phyloP scores from a whole-genome alignment of 2,888 invertebrate genomes.

The Lasioglossum pauxillum region DNA sequence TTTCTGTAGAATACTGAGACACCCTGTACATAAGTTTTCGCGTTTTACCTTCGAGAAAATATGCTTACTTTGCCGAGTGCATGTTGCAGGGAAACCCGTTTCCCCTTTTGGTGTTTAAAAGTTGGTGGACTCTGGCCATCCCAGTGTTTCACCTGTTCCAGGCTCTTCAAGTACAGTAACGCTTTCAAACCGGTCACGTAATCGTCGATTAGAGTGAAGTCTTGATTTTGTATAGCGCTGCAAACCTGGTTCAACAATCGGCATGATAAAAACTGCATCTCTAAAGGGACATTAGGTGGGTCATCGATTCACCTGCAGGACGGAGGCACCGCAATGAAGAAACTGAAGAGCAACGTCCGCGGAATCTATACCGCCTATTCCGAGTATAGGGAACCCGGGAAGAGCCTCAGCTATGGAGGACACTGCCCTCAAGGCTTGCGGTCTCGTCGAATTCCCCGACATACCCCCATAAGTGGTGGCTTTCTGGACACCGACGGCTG shows the following conservation, averaged over 20 bases:
- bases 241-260: constrained; percentile 88
- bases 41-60: neutral
- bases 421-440: constrained; percentile 96
- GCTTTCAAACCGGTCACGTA: constrained; percentile 96
- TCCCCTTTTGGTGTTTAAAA: constrained; percentile 96
- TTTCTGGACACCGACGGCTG: constrained; percentile 92
- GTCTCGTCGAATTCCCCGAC: constrained; percentile 96
- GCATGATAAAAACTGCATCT: neutral
- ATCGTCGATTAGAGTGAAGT: constrained; percentile 98
- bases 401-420: constrained; percentile 93
- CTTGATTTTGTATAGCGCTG: constrained; percentile 99
- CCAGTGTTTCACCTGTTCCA: constrained; percentile 90
- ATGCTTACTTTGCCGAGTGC: constrained; percentile 88
- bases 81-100: constrained; percentile 90
- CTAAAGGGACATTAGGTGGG: neutral
- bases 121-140: constrained; percentile 97
- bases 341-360: constrained; percentile 98
- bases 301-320: constrained; percentile 90
- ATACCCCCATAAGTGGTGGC: constrained; percentile 97
- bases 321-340: constrained; percentile 95
- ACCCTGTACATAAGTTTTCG: neutral
- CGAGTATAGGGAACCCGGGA: constrained; percentile 96
- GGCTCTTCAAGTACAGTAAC: constrained; percentile 91
- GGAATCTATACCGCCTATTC: constrained; percentile 98
- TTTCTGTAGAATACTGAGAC: neutral